Conservation (phyloP, 2,888 invertebrate species). For the Mythimna vitellina region DNA sequence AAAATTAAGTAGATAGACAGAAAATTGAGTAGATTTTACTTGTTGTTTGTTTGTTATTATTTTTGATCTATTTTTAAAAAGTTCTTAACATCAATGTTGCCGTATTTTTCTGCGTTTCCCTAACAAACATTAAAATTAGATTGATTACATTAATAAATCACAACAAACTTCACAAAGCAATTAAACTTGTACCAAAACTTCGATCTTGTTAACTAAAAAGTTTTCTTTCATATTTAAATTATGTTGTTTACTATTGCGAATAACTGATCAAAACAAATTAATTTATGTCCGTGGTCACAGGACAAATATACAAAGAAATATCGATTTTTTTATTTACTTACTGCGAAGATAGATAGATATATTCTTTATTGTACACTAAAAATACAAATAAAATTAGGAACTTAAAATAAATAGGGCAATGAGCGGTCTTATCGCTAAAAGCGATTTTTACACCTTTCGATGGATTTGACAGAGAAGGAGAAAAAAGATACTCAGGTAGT, state of each 20-base stretch:
- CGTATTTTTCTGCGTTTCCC: neutral
- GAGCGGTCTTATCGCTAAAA: too few species aligned
- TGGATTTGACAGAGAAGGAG: too few species aligned
- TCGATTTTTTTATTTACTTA: neutral
- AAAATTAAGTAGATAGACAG: too few species aligned
- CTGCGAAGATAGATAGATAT: too few species aligned
- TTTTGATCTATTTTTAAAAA: neutral
- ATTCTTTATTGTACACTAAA: too few species aligned
- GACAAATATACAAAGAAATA: neutral
- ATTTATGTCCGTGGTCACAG: neutral
- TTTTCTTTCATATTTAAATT: constrained; percentile 52
- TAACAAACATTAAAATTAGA: constrained; percentile 16
- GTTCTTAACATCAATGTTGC: neutral
- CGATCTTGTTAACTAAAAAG: constrained; percentile 21
- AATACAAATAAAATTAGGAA: too few species aligned
- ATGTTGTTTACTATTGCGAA: constrained; percentile 24
- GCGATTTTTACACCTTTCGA: too few species aligned
- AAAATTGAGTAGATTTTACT: too few species aligned
- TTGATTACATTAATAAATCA: constrained; percentile 36
- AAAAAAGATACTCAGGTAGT: too few species aligned
- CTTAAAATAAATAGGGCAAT: too few species aligned
- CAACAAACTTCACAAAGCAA: constrained; percentile 39
- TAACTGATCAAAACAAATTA: constrained; percentile 11
- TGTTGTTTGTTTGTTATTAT: neutral
- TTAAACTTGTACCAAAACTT: constrained; percentile 42